Conservation (phyloP, 1,140 invertebrate species). For the Ylistrum balloti region DNA sequence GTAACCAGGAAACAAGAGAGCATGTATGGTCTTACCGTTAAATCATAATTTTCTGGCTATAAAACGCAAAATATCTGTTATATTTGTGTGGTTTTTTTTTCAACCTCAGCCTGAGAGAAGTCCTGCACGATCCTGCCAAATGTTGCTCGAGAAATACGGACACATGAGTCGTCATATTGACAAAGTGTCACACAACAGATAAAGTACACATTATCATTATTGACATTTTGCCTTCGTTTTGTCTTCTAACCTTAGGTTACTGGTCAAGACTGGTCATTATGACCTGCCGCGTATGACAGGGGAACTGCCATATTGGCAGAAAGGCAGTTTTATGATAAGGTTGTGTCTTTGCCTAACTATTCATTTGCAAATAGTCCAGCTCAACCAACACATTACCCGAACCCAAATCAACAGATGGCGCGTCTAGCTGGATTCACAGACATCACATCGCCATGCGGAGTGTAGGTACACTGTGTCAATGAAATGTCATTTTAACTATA, state of each 20-base stretch:
- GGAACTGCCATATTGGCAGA: not conserved
- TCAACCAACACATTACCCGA: not conserved
- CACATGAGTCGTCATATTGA: not conserved
- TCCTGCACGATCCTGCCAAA: not conserved
- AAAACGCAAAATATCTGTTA: too few species aligned
- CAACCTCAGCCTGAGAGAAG: too few species aligned
- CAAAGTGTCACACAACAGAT: not conserved
- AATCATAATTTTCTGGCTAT: too few species aligned
- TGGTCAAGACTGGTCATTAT: constrained; percentile 21
- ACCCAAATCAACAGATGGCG: not conserved
- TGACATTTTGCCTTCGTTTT: not conserved
- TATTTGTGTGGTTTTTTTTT: too few species aligned
- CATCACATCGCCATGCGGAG: too few species aligned
- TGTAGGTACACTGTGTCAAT: too few species aligned
- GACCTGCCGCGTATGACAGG: not conserved
- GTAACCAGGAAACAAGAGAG: too few species aligned
- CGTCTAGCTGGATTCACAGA: not conserved
- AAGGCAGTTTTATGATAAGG: not conserved
- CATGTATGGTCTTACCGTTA: too few species aligned
- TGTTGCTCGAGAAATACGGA: not conserved
- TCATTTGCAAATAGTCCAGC: not conserved
- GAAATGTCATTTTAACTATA: too few species aligned
- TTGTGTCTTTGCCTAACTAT: not conserved
- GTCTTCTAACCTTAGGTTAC: not conserved
- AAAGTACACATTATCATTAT: not conserved